Conservation (phyloP, 2,797 vertebrate species). For the Acipenser oxyrinchus region DNA sequence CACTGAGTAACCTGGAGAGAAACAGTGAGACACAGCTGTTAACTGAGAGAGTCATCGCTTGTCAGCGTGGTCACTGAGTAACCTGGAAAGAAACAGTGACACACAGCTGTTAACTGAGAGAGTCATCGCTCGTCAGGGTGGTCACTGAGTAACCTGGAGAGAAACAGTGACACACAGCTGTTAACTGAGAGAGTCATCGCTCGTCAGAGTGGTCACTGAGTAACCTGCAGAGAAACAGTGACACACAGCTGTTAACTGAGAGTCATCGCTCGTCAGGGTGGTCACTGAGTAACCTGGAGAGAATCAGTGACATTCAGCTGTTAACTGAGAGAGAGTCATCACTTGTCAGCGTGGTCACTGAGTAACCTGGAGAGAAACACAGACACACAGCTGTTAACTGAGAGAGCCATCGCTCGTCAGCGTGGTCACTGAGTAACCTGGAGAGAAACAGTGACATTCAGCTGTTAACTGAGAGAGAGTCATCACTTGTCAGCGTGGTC, state of each 20-base stretch:
- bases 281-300: slow-evolving; percentile 78
- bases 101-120: too few species aligned
- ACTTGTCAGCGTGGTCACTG: slow-evolving; percentile 48
- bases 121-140: too few species aligned
- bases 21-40: too few species aligned
- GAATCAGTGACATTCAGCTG: neutral
- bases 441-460: neutral
- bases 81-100: slow-evolving; percentile 51
- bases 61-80: slow-evolving; percentile 75
- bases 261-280: slow-evolving; percentile 50
- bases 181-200: too few species aligned
- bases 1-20: too few species aligned
- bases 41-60: slow-evolving; percentile 28
- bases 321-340: neutral
- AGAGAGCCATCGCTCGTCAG: too few species aligned
- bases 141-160: slow-evolving; percentile 78
- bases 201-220: too few species aligned
- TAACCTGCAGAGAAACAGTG: too few species aligned
- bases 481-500: slow-evolving; percentile 58
- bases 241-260: too few species aligned
- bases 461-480: neutral
- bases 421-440: slow-evolving; percentile 77
- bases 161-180: too few species aligned
- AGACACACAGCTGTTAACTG: neutral
- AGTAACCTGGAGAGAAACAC: slow-evolving; percentile 67